Evolutionary conservation across 2,888 invertebrate species (phyloP).

Genomic region (Leptura quadrifasciata): DNA sequence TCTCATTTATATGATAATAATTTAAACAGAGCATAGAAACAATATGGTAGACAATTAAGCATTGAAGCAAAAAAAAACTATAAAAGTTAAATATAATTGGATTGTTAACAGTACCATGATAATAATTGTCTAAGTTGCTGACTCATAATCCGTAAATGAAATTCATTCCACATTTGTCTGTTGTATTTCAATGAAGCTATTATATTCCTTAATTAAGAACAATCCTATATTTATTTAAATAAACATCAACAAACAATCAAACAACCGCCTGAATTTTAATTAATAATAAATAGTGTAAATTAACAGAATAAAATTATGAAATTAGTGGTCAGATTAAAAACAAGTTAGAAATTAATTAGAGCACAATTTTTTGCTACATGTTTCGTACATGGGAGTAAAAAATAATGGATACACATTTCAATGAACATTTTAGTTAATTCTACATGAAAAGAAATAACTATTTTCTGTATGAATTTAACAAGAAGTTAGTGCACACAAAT

Average conservation of each 20-base stretch:
- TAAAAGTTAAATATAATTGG: neutral
- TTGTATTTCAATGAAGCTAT: neutral
- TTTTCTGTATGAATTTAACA: no score
- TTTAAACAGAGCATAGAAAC: slow-evolving; percentile 1
- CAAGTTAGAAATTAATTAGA: neutral
- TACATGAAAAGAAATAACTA: no score
- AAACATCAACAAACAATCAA: neutral
- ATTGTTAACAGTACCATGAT: neutral
- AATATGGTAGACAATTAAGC: neutral
- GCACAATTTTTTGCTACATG: neutral
- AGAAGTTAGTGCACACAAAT: no score
- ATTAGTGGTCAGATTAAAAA: neutral
- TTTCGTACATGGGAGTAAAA: no score
- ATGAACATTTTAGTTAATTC: no score
- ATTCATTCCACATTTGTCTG: neutral
- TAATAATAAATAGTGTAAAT: neutral
- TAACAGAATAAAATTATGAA: neutral
- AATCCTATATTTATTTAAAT: neutral
- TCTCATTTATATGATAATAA: neutral
- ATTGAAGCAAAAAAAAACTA: no score
- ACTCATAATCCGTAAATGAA: neutral
- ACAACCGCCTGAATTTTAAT: neutral
- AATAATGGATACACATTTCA: no score
- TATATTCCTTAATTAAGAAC: slow-evolving; percentile 5
- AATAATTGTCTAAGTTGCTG: neutral